Conservation (phyloP, 1,140 invertebrate genomes). For the Drosophila pseudoananassae region DNA sequence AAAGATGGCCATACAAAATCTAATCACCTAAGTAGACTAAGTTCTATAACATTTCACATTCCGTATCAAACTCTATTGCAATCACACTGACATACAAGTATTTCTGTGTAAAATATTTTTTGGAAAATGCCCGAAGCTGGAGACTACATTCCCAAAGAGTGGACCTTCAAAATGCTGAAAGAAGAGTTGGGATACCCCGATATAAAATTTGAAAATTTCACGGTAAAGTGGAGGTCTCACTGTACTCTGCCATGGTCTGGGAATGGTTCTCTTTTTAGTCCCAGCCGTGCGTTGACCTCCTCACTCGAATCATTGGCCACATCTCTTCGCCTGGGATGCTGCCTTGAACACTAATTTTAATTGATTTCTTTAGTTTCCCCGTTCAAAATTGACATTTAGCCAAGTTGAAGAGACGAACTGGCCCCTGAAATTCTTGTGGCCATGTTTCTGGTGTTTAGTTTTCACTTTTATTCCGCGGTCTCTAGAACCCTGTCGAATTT, state of each 20-base stretch:
- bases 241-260: neutral
- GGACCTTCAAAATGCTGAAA: conserved; percentile 20
- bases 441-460: conserved; percentile 15
- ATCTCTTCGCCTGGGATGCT: conserved; percentile 11
- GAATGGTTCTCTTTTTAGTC: neutral
- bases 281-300: conserved; percentile 32
- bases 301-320: neutral
- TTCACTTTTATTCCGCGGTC: conserved; percentile 26
- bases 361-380: conserved; percentile 31
- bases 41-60: neutral
- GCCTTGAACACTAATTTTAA: conserved; percentile 56
- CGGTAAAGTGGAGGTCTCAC: neutral
- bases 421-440: conserved; percentile 1
- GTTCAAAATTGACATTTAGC: conserved; percentile 64
- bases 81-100: neutral
- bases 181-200: neutral
- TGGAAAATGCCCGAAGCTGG: neutral
- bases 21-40: neutral
- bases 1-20: neutral
- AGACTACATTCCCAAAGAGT: conserved; percentile 4
- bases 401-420: conserved; percentile 33
- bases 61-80: neutral
- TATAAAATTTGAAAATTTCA: neutral
- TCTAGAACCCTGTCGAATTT: conserved; percentile 2
- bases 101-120: neutral